These are phyloP conservation scores for Dioctria linearis DNA, from an alignment of 2,888 invertebrate species.

Conservation along the genomic window DNA sequence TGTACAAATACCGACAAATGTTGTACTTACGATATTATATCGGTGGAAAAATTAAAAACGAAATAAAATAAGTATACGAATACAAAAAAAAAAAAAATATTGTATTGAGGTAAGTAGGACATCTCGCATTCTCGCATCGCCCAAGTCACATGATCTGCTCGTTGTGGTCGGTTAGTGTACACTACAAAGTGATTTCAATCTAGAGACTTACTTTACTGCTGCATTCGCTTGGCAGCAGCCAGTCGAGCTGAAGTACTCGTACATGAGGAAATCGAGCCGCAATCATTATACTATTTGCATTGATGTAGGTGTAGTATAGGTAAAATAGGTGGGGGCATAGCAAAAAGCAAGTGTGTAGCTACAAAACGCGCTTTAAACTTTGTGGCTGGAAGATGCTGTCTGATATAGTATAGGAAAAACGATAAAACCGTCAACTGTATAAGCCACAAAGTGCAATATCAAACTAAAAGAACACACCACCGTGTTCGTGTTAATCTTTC, in stretches of 20 bases:
- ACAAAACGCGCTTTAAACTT: not conserved
- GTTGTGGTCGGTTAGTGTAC: slow-evolving; percentile 9
- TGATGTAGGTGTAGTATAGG: not conserved
- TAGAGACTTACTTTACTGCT: not conserved
- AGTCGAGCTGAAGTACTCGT: not conserved
- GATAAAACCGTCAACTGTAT: slow-evolving; percentile 32
- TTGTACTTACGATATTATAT: slow-evolving; percentile 18
- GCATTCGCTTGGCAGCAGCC: not conserved
- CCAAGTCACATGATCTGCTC: slow-evolving; percentile 45
- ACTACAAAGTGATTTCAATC: slow-evolving; percentile 26
- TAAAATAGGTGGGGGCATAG: not conserved
- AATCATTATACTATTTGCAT: not conserved
- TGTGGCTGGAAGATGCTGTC: slow-evolving; percentile 3
- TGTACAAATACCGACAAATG: too few relatives aligned
- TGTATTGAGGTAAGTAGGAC: slow-evolving; percentile 55
- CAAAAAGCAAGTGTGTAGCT: not conserved
- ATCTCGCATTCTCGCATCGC: slow-evolving; percentile 34
- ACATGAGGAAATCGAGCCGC: slow-evolving; percentile 14
- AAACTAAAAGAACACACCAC: slow-evolving; percentile 15
- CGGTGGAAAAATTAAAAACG: slow-evolving; percentile 43
- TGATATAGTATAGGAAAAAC: slow-evolving; percentile 21
- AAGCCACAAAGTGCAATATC: slow-evolving; percentile 27
- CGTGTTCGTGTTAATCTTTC: slow-evolving; percentile 25
- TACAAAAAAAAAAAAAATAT: slow-evolving; percentile 37
- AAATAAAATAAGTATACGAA: slow-evolving; percentile 43